Base-by-base conservation (phyloP, 2,888 invertebrate genomes). In the Enchytraeus crypticus region DNA sequence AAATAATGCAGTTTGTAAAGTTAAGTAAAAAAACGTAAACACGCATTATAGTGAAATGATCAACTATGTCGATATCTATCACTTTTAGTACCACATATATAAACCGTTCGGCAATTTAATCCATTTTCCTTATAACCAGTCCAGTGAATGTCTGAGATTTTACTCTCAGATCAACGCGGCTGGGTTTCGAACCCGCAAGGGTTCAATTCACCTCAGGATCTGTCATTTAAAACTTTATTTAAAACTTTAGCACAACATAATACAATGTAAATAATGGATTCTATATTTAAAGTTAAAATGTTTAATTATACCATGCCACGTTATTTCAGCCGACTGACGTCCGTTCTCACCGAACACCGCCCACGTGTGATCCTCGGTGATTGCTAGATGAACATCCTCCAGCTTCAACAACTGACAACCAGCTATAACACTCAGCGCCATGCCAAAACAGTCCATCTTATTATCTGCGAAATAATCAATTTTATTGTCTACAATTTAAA, bases 321-420 rank as follows among this genome's bases (percentile, higher is more conserved):
- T 85, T 60, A 89, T 90, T 83, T 95, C 93, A 51, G 92, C 91
- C 27, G 91, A 91, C 73, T 71, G 81, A 80, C 38, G 86, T 23
- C 72, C 86, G 74, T 87, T 84, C 77, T 89, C 87, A 1, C 92
- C 93, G 81, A 92, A 95, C 43, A 92, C 89, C 38, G 95, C 92
- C 95, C 95, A 96, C 8, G 93, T 92, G 80, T 96, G 95, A 80
- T 95, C 95, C 81, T 96, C 95, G 0, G 93, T 92, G 70, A 95
- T 82, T 2, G 93, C 91, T 61, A 95, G 82, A 77, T 92, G 92
- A 3, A 95, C 93, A 82, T 93, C 93, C 66, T 85, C 84, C 77
- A 88, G 90, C 1, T 91, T 92, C 51, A 95, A 81, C 5, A 89
- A 85, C 80, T 95, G 95, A 79, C 92, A 93, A 0, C 90, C 93